Percentiles rank a stretch among this genome's conserved stretches.
Evolutionary conservation across 2,888 invertebrate genomes (phyloP).

Genomic region (Xiphydria camelus): DNA sequence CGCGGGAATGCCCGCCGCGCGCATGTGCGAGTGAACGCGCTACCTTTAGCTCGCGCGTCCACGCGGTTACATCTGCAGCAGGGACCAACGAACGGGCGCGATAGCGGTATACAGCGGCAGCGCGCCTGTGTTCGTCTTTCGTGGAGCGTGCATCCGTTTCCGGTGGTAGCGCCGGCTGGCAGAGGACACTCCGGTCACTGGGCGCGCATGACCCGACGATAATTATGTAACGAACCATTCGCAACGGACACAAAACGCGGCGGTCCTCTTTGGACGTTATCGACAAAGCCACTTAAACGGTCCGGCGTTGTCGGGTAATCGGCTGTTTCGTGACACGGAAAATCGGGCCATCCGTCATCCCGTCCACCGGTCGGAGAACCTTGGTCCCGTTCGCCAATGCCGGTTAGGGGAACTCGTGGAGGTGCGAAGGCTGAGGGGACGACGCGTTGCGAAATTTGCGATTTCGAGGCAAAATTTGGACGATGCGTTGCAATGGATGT

Average conservation of each 20-base stretch:
- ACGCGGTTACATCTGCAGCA: too few species aligned
- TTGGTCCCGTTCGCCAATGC: conserved; percentile 1
- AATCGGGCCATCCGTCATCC: conserved; percentile 11
- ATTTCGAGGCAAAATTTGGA: too few species aligned
- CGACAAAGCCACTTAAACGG: not conserved
- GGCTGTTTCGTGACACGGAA: conserved; percentile 9
- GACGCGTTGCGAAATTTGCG: too few species aligned
- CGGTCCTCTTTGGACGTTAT: not conserved
- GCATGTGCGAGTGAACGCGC: too few species aligned
- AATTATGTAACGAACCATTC: conserved; percentile 27
- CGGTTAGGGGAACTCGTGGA: too few species aligned
- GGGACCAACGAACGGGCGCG: too few species aligned
- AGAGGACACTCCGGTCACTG: conserved; percentile 50
- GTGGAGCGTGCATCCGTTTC: conserved; percentile 56
- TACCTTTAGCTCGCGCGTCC: too few species aligned
- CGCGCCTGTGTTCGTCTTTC: too few species aligned
- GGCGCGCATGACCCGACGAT: conserved; percentile 29
- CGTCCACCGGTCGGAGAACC: conserved; percentile 4
- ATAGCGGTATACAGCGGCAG: too few species aligned
- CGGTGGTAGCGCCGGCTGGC: conserved; percentile 31
- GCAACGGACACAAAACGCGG: not conserved
- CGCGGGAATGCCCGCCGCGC: too few species aligned
- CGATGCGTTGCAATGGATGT: too few species aligned
- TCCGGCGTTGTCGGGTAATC: not conserved
- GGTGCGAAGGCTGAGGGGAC: too few species aligned